phyloP scores from a whole-genome alignment of 2,797 vertebrate species.

The Psittacula echo region DNA sequence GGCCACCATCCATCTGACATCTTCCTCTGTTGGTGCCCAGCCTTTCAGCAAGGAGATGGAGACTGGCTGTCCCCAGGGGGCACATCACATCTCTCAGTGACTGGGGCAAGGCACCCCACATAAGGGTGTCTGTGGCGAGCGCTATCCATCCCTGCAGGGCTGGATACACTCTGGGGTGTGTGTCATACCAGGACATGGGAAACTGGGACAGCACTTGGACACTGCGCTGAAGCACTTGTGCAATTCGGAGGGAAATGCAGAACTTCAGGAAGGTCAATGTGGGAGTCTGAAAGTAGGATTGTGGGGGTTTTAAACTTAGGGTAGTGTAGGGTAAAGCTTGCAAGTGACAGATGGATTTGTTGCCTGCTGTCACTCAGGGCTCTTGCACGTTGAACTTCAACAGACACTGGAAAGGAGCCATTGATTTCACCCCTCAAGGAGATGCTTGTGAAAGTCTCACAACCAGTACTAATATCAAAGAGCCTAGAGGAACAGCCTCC shows the following conservation, averaged over 20 bases:
- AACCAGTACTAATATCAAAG: neutral
- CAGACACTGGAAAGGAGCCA: neutral
- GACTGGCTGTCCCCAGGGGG: neutral
- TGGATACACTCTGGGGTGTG: neutral
- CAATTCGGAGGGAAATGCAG: neutral
- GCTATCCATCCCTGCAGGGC: rapidly evolving
- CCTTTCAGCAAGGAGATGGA: neutral
- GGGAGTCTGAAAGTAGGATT: neutral
- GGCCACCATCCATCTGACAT: neutral
- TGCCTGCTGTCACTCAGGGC: neutral
- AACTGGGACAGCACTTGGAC: neutral
- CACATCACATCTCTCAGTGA: neutral
- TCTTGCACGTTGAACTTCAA: neutral
- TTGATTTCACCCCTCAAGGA: neutral
- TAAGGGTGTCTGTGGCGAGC: neutral
- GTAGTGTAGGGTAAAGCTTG: neutral
- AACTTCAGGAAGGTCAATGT: neutral
- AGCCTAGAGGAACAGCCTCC: neutral
- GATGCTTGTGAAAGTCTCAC: neutral
- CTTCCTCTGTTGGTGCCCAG: neutral
- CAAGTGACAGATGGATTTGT: neutral
- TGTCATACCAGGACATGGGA: neutral
- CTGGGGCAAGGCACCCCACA: neutral
- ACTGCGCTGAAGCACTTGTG: neutral
- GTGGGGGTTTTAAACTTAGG: neutral